Conservation (phyloP, 2,888 invertebrate species). For the Blomia tropicalis region DNA sequence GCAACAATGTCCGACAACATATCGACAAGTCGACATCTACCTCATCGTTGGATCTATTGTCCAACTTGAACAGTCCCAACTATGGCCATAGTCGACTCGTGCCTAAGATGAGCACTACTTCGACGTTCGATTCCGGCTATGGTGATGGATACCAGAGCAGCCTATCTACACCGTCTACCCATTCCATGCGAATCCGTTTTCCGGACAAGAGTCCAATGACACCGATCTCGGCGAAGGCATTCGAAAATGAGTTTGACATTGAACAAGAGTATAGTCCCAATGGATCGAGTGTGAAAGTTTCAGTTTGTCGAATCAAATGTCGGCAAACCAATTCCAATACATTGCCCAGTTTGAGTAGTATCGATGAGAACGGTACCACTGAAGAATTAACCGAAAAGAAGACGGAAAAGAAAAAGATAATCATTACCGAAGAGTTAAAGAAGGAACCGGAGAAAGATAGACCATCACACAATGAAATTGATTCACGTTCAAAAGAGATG, state of each 20-base stretch:
- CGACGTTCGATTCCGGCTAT: conserved; percentile 22
- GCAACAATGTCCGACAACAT: background rate
- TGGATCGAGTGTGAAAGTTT: background rate
- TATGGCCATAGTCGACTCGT: background rate
- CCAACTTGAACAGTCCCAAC: conserved; percentile 6
- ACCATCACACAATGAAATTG: background rate
- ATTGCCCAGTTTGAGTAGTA: conserved; percentile 21
- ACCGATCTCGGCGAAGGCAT: conserved; percentile 17
- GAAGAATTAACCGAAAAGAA: background rate
- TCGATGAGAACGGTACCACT: conserved; percentile 20
- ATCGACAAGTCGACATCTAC: conserved; percentile 1
- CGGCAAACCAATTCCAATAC: conserved; percentile 20
- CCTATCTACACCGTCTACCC: conserved; percentile 18
- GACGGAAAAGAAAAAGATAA: background rate
- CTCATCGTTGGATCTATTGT: background rate
- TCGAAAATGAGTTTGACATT: background rate
- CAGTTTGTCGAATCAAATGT: conserved; percentile 5
- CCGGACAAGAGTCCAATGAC: conserved; percentile 21
- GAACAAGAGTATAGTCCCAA: background rate
- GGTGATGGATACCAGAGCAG: conserved; percentile 22
- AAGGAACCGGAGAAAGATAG: too few relatives aligned
- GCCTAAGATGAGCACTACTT: conserved; percentile 21
- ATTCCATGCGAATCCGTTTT: background rate
- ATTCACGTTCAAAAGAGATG: background rate
- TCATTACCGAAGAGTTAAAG: too few relatives aligned